These are phyloP conservation scores for Diprion similis DNA, from an alignment of 1,140 invertebrate genomes.

Conservation along the genomic window DNA sequence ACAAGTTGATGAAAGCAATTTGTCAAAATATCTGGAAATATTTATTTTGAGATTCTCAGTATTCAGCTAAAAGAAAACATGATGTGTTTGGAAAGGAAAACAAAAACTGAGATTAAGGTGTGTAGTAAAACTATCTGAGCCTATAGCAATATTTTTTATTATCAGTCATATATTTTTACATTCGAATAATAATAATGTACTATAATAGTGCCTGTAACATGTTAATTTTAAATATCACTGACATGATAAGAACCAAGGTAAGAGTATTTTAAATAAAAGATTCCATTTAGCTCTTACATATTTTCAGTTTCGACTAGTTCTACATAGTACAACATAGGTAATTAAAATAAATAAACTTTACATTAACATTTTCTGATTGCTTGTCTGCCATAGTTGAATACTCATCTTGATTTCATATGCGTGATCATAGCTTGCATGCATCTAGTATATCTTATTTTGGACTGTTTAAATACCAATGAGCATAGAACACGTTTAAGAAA, in stretches of 20 bases:
- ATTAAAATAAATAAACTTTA: conserved; percentile 50
- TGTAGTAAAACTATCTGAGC: background rate
- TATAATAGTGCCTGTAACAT: conserved; percentile 44
- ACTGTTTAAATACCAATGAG: background rate
- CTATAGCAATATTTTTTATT: conserved; percentile 52
- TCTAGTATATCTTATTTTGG: background rate
- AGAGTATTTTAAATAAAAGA: conserved; percentile 23
- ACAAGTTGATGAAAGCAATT: background rate
- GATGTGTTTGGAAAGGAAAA: no score
- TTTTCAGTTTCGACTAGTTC: conserved; percentile 49
- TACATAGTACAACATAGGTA: conserved; percentile 30
- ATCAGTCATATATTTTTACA: conserved; percentile 53
- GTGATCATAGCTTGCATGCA: background rate
- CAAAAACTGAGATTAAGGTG: no score
- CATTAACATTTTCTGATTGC: conserved; percentile 26
- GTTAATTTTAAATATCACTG: conserved; percentile 29
- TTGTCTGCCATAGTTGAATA: conserved; percentile 20
- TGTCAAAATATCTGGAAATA: no score
- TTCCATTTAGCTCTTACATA: conserved; percentile 20
- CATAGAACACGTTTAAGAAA: background rate
- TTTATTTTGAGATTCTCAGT: no score
- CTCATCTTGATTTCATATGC: conserved; percentile 24
- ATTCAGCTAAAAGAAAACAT: no score
- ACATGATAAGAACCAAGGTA: conserved; percentile 23
- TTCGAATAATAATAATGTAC: conserved; percentile 40